These are phyloP conservation scores for Pangasius mekongensis DNA, from an alignment of 2,797 vertebrate genomes.

Conservation along the genomic window DNA sequence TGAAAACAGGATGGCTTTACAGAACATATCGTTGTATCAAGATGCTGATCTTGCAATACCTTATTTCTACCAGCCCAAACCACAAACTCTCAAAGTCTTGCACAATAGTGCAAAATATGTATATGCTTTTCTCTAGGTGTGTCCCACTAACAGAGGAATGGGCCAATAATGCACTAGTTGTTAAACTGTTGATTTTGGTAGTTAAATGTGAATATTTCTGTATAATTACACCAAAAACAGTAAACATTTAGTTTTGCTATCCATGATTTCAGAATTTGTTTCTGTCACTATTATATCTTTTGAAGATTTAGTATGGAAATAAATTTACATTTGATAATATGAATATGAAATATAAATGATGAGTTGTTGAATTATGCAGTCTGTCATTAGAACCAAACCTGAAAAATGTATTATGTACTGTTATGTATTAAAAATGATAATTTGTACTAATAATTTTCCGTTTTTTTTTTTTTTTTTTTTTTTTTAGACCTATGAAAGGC, in stretches of 20 bases:
- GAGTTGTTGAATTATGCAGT: neutral
- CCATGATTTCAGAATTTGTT: neutral
- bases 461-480: conserved; percentile 57
- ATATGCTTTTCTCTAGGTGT: conserved; percentile 53
- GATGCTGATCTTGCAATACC: conserved; percentile 59
- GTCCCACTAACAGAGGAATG: conserved; percentile 45
- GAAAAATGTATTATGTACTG: neutral
- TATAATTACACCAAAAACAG: conserved; percentile 8
- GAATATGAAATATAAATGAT: conserved; percentile 1
- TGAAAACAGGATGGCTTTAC: conserved; percentile 63
- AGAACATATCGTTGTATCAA: conserved; percentile 58
- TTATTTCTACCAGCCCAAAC: conserved; percentile 59
- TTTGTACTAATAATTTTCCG: conserved; percentile 52
- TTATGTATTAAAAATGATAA: neutral
- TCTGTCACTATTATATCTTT: neutral
- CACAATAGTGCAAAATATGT: conserved; percentile 52
- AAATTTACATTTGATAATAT: neutral
- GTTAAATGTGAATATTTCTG: conserved; percentile 32
- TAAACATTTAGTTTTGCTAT: conserved; percentile 5
- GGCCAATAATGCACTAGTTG: conserved; percentile 42
- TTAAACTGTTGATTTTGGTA: conserved; percentile 34
- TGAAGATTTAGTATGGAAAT: neutral
- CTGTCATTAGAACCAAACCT: neutral
- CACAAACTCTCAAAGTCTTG: conserved; percentile 53
- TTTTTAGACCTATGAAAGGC: conserved; percentile 88